Percentiles rank a stretch among this genome's conserved stretches.
These are phyloP conservation scores for Eriocheir sinensis DNA, from an alignment of 1,140 invertebrate species.

Conservation along the genomic window DNA sequence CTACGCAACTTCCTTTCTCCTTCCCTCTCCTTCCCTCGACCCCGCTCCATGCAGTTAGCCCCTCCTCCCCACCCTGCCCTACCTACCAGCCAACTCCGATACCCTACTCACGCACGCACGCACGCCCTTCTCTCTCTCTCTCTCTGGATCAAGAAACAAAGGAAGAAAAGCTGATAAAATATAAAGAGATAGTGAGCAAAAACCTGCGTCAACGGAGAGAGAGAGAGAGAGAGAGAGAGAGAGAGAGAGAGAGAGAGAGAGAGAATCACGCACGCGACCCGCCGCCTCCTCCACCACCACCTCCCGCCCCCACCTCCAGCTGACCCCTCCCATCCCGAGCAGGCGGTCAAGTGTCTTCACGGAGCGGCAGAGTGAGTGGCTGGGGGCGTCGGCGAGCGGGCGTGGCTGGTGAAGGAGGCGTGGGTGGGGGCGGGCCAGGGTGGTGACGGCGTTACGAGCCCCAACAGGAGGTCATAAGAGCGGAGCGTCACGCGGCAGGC, in stretches of 20 bases:
- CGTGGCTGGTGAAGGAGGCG: slow-evolving; percentile 48
- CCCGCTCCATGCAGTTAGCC: not conserved
- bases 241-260: not conserved
- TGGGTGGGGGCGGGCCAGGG: slow-evolving; percentile 65
- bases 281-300: not conserved
- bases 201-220: not conserved
- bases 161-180: not conserved
- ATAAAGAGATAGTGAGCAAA: not conserved
- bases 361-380: not conserved
- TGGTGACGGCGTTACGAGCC: slow-evolving; percentile 60
- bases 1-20: not conserved
- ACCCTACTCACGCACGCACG: not conserved
- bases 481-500: not conserved
- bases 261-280: not conserved
- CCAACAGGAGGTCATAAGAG: slow-evolving; percentile 58
- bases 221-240: not conserved
- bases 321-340: not conserved
- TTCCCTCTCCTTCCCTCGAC: not conserved
- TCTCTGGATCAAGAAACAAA: not conserved
- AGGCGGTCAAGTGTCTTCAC: not conserved
- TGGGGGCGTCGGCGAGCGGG: not conserved
- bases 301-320: not conserved
- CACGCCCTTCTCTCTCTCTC: not conserved
- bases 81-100: not conserved
- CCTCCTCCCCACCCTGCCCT: not conserved